Evolutionary conservation across 2,113 vertebrate species (phyloP).

Genomic region (Eretmochelys imbricata): DNA sequence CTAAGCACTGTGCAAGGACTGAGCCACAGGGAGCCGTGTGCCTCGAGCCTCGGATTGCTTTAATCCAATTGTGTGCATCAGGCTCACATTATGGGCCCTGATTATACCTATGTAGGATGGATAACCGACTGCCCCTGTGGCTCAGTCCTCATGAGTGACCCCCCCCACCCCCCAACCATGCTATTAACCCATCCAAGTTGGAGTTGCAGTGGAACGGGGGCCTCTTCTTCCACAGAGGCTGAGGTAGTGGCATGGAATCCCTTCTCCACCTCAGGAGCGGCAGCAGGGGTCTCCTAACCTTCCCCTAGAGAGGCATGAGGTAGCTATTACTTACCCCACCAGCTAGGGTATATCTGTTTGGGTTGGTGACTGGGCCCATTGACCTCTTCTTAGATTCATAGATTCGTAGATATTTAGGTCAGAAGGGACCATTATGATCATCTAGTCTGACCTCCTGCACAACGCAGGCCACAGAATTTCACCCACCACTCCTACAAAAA

Average conservation of each 20-base stretch:
- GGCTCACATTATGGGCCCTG: neutral
- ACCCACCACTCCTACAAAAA: too few relatives aligned
- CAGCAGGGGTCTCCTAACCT: neutral
- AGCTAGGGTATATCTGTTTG: fast-evolving
- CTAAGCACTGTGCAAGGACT: neutral
- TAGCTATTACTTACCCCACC: neutral
- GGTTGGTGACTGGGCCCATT: neutral
- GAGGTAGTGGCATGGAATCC: fast-evolving
- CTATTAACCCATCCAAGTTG: neutral
- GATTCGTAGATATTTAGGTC: too few relatives aligned
- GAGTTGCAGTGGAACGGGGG: neutral
- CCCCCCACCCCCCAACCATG: neutral
- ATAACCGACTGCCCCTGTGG: neutral
- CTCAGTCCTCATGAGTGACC: too few relatives aligned
- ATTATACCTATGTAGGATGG: neutral
- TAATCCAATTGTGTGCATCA: neutral
- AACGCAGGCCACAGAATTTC: too few relatives aligned
- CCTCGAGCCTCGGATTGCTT: neutral
- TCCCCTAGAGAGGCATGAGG: neutral
- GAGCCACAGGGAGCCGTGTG: neutral
- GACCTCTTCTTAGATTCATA: neutral
- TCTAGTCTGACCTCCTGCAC: too few relatives aligned
- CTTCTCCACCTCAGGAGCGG: neutral
- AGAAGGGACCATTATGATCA: too few relatives aligned
- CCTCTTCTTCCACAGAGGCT: neutral